These are phyloP conservation scores for Drosophila hamatofila DNA, from an alignment of 2,888 invertebrate genomes.

Conservation along the genomic window DNA sequence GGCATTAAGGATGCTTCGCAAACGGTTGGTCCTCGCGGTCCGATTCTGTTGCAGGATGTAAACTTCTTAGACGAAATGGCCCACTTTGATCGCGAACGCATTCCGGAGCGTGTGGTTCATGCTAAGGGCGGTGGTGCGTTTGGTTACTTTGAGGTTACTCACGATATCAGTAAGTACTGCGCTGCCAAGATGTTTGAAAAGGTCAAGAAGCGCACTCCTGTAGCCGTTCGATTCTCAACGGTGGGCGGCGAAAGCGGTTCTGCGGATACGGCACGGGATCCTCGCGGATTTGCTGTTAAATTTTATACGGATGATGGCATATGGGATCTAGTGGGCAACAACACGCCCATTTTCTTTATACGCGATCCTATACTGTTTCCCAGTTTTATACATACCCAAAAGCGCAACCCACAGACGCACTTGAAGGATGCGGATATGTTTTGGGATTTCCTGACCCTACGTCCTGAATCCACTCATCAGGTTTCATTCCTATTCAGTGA, in stretches of 20 bases:
- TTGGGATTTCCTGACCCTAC: conserved; percentile 96
- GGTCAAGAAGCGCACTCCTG: conserved; percentile 92
- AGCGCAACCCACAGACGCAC: conserved; percentile 96
- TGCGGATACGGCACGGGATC: conserved; percentile 96
- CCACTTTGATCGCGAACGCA: conserved; percentile 96
- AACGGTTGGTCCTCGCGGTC: conserved; percentile 95
- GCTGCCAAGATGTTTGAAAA: conserved; percentile 92
- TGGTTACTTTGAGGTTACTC: conserved; percentile 94
- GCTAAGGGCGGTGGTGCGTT: conserved; percentile 98
- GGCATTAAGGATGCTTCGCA: conserved; percentile 87
- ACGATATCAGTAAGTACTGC: conserved; percentile 92
- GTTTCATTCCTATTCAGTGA: conserved; percentile 95
- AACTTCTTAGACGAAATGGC: conserved; percentile 92
- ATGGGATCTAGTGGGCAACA: conserved; percentile 97
- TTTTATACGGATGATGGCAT: conserved; percentile 97
- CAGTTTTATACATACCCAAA: conserved; percentile 98
- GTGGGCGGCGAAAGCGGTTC: conserved; percentile 96
- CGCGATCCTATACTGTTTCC: conserved; percentile 97
- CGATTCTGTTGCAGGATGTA: conserved; percentile 94
- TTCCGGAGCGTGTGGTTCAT: conserved; percentile 97
- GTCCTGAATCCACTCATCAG: conserved; percentile 94
- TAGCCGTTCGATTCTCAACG: conserved; percentile 93
- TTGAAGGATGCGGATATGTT: conserved; percentile 97
- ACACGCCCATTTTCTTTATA: conserved; percentile 97
- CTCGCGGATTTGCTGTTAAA: conserved; percentile 96